A percentile compares a stretch with the other conserved stretches of the same genome.
phyloP scores from a whole-genome alignment of 2,113 vertebrate species.

The Paradisaea rubra region DNA sequence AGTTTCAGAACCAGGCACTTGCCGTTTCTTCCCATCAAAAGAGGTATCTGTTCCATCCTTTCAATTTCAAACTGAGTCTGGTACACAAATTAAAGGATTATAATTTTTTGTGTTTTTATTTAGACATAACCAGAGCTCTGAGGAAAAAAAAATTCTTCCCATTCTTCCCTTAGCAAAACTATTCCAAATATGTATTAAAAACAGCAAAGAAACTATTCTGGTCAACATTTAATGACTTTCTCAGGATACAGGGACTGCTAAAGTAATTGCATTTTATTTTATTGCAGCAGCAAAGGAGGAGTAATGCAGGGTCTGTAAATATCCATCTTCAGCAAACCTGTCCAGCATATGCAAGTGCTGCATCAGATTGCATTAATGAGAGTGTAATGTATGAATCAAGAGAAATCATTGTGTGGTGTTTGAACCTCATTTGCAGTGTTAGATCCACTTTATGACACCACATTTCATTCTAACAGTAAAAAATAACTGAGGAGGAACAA shows the following conservation, averaged over 20 bases:
- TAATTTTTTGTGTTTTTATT: not conserved
- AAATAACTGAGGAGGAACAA: not conserved
- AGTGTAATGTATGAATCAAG: not conserved
- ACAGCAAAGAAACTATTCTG: not conserved
- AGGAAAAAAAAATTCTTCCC: not conserved
- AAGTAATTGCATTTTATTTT: conserved; percentile 15
- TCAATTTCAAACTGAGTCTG: not conserved
- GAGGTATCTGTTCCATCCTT: not conserved
- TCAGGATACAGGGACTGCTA: not conserved
- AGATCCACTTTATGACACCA: not conserved
- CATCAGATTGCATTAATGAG: not conserved
- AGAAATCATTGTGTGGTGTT: not conserved
- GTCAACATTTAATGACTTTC: not conserved
- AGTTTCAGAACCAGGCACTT: not conserved
- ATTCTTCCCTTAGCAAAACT: not conserved
- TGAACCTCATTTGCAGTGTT: not conserved
- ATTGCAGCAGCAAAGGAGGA: not conserved
- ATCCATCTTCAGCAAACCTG: not conserved
- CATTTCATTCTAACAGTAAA: not conserved
- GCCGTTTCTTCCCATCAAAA: not conserved
- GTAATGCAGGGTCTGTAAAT: not conserved
- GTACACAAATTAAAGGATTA: not conserved
- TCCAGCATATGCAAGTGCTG: not conserved
- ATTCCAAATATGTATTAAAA: not conserved
- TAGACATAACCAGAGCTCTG: not conserved